phyloP scores from a whole-genome alignment of 2,888 invertebrate genomes.

The Poecilobothrus nobilitatus region DNA sequence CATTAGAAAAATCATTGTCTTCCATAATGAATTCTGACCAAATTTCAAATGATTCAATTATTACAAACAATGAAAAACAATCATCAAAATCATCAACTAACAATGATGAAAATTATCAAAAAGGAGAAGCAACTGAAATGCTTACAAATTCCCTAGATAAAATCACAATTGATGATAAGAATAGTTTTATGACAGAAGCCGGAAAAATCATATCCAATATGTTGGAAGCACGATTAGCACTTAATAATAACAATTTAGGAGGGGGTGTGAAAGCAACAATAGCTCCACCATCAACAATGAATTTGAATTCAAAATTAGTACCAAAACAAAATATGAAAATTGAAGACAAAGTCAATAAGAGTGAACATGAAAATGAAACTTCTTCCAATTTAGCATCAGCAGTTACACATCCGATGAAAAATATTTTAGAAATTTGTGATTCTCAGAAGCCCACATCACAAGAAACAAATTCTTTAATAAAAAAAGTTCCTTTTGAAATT shows the following conservation, averaged over 20 bases:
- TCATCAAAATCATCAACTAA: neutral
- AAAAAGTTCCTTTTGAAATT: slow-evolving; percentile 1
- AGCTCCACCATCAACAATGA: slow-evolving; percentile 20
- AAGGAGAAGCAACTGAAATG: slow-evolving; percentile 32
- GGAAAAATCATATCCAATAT: slow-evolving; percentile 42
- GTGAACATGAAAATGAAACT: slow-evolving; percentile 19
- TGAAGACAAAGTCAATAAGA: slow-evolving; percentile 13
- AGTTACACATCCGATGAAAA: slow-evolving; percentile 36
- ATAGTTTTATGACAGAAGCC: slow-evolving; percentile 40
- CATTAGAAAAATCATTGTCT: neutral
- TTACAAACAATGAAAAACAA: neutral
- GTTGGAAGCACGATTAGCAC: slow-evolving; percentile 37
- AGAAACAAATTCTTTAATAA: too few species aligned
- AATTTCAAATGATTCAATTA: neutral
- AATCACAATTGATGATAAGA: slow-evolving; percentile 35
- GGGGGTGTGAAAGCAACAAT: slow-evolving; percentile 17
- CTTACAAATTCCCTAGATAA: slow-evolving; percentile 38
- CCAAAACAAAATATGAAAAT: neutral
- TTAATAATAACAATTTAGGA: slow-evolving; percentile 17
- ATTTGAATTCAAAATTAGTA: slow-evolving; percentile 12
- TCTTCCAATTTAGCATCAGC: slow-evolving; percentile 9
- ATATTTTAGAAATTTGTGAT: slow-evolving; percentile 40
- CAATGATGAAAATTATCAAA: neutral
- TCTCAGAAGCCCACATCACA: slow-evolving; percentile 18
- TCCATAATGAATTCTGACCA: neutral